A percentile compares a stretch with the other conserved stretches of the same genome.
Evolutionary conservation across 1,140 invertebrate genomes (phyloP).

Genomic region (Campoletis sonorensis): DNA sequence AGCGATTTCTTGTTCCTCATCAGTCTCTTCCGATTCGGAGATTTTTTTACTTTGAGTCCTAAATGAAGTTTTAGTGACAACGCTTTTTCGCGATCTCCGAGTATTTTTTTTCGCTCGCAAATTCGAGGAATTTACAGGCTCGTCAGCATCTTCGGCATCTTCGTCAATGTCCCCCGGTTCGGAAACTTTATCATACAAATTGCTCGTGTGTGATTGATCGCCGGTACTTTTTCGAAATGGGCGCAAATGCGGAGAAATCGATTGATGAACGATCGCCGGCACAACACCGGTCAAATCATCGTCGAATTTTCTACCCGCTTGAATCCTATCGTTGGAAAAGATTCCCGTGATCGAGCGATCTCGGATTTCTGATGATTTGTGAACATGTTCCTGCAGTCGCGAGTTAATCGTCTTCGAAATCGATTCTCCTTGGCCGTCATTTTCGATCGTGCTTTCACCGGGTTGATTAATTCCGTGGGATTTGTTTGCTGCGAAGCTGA

Average conservation of each 20-base stretch:
- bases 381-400: not conserved
- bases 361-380: not conserved
- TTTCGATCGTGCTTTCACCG: not conserved
- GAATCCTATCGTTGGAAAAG: no score
- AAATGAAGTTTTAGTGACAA: not conserved
- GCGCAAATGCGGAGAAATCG: not conserved
- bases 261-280: not conserved
- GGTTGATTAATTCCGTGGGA: not conserved
- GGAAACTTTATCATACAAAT: not conserved
- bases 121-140: not conserved
- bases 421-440: not conserved
- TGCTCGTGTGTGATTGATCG: not conserved
- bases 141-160: not conserved
- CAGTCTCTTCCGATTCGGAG: no score
- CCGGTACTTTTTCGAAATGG: not conserved
- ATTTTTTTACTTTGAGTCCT: no score
- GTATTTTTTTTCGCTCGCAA: not conserved
- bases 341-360: no score
- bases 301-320: no score
- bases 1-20: not conserved
- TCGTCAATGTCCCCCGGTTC: not conserved
- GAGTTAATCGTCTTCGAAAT: not conserved
- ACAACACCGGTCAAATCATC: no score
- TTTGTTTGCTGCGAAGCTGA: not conserved
- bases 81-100: not conserved